phyloP scores from a whole-genome alignment of 2,113 vertebrate genomes.

The Spea bombifrons region DNA sequence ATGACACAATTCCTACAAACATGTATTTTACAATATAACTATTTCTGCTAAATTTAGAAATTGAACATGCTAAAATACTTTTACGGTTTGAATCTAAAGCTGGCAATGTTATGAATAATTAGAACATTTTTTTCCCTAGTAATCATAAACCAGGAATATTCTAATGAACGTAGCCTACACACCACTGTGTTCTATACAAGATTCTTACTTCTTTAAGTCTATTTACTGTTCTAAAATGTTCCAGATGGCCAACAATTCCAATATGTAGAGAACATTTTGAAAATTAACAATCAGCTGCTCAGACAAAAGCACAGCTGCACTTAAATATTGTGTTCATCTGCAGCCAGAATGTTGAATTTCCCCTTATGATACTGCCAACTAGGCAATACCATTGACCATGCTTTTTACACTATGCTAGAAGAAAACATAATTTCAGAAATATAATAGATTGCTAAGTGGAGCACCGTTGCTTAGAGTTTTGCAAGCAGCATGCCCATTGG shows the following conservation, averaged over 20 bases:
- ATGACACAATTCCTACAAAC: too few relatives aligned
- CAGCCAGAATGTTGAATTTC: not conserved
- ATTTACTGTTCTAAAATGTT: slow-evolving; percentile 1
- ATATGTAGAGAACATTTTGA: slow-evolving; percentile 11
- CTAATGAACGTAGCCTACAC: not conserved
- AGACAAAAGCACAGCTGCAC: slow-evolving; percentile 20
- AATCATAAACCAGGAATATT: not conserved
- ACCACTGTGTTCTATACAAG: not conserved
- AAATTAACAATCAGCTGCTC: slow-evolving; percentile 19
- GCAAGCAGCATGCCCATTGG: too few relatives aligned
- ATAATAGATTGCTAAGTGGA: too few relatives aligned
- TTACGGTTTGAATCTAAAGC: too few relatives aligned
- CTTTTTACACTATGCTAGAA: not conserved
- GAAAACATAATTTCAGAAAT: too few relatives aligned
- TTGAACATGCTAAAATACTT: too few relatives aligned
- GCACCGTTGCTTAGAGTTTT: too few relatives aligned
- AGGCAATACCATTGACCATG: not conserved
- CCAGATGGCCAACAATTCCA: slow-evolving; percentile 8
- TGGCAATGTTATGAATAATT: too few relatives aligned
- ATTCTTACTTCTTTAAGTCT: slow-evolving; percentile 15
- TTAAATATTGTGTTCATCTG: slow-evolving; percentile 9
- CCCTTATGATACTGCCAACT: not conserved
- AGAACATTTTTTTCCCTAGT: not conserved
- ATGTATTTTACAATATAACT: too few relatives aligned
- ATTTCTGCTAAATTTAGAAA: too few relatives aligned